These are phyloP conservation scores for Byasa hedistus DNA, from an alignment of 2,888 invertebrate genomes.

Conservation along the genomic window DNA sequence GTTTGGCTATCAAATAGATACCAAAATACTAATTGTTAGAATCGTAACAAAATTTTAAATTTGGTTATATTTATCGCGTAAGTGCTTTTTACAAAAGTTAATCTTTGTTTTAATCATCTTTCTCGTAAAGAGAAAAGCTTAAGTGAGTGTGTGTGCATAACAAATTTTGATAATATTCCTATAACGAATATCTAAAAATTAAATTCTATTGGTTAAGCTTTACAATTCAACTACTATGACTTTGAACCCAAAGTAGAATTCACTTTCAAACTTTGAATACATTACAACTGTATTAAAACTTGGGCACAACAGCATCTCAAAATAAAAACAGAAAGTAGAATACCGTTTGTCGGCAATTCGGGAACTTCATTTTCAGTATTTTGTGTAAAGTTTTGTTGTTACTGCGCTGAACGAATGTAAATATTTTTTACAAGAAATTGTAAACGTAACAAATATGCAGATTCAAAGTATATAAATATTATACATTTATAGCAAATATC, in stretches of 20 bases:
- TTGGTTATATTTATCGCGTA: too few relatives aligned
- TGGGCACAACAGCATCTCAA: slow-evolving; percentile 10
- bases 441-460: not conserved
- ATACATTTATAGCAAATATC: too few relatives aligned
- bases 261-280: slow-evolving; percentile 8
- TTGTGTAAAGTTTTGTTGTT: slow-evolving; percentile 11
- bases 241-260: not conserved
- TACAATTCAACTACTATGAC: not conserved
- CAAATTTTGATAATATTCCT: not conserved
- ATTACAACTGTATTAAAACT: slow-evolving; percentile 18
- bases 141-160: too few relatives aligned
- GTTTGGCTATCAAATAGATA: too few relatives aligned
- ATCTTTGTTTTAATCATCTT: too few relatives aligned
- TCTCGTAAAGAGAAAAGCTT: too few relatives aligned
- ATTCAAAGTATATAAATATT: too few relatives aligned
- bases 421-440: not conserved
- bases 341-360: slow-evolving; percentile 16
- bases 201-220: not conserved
- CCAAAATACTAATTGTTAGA: too few relatives aligned
- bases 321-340: slow-evolving; percentile 18
- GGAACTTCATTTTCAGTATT: slow-evolving; percentile 16
- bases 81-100: too few relatives aligned
- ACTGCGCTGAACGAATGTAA: not conserved
- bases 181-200: not conserved
- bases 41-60: too few relatives aligned